Base-by-base conservation (phyloP, 2,888 invertebrate genomes). In the Amblyjoppa fuscipennis region DNA sequence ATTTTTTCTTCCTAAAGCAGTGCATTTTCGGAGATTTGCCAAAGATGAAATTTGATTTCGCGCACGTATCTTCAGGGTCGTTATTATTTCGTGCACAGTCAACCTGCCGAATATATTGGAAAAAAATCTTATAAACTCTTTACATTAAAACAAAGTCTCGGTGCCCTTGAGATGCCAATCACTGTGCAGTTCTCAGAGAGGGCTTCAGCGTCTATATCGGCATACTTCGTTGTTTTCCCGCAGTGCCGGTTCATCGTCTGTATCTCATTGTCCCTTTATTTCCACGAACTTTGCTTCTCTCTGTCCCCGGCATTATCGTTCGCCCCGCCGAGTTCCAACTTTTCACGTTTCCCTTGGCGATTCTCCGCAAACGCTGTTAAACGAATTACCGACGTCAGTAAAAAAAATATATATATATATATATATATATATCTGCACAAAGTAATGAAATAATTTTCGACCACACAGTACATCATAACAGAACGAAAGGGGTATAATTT, bases 251-350 rank as follows among this genome's bases (percentile, higher is more conserved):
- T 74, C 74, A 74, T 56, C 45, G 59, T 69, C 66, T 51, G 66
- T 49, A 78, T 81, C 68, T 74, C 68, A 74, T 74, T 74, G 74
- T 74, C 68, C 74, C 74, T 81, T 81, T 81, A 69, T 81, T 74
- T 81, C 68, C 45, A 41, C 4, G 70, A 79, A 61, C 70, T 81
- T 56, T 31, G 11, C 80, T 45, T 34, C 45, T 31, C 20, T 53
- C n/a, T 61, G 16, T 38, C 25, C 73, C 75, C 69, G 68, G 69
- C n/a, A 69, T 81, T 81, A 75, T 59, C 28, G 31, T 31, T 34
- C 69, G 75, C 25, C 51, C 34, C 69, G 69, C 28, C 70, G 69
- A 28, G 13, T 28, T 16, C 56, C 3, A 74, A 75, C 75, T 81
- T 81, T 75, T 81, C 69, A 25, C 75, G 59, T 81, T 81, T 81